Conservation (phyloP, 2,797 vertebrate species). For the Enteromius anoplus region DNA sequence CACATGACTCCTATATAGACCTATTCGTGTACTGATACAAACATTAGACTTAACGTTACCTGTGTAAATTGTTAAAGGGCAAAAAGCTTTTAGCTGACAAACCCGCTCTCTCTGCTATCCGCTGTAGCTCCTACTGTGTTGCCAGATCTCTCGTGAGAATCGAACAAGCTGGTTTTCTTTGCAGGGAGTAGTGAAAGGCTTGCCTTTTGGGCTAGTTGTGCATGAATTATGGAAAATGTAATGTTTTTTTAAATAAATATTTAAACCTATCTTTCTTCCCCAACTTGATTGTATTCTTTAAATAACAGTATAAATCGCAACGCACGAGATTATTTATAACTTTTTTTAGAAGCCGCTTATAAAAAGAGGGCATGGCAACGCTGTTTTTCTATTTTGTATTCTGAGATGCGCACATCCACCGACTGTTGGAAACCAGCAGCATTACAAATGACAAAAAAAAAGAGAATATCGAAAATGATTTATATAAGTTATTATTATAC, state of each 20-base stretch:
- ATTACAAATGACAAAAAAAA: background rate
- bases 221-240: background rate
- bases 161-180: background rate
- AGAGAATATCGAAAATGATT: background rate
- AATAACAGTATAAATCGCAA: background rate
- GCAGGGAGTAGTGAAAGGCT: background rate
- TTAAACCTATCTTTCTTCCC: fast-evolving
- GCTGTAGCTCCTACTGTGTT: background rate
- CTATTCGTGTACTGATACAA: background rate
- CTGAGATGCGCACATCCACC: background rate
- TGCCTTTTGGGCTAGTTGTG: background rate
- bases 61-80: background rate
- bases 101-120: background rate
- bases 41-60: background rate
- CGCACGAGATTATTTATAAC: background rate
- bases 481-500: background rate
- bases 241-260: background rate
- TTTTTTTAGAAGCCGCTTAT: background rate
- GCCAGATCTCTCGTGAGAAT: background rate
- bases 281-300: background rate
- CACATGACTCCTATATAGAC: background rate
- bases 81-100: background rate
- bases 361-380: slow-evolving; percentile 6
- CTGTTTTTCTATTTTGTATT: background rate
- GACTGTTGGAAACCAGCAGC: background rate